Evolutionary conservation across 2,113 vertebrate species (phyloP), one percentile per base, ranked within the genome.

Genomic region (Oreotrochilus melanogaster): DNA sequence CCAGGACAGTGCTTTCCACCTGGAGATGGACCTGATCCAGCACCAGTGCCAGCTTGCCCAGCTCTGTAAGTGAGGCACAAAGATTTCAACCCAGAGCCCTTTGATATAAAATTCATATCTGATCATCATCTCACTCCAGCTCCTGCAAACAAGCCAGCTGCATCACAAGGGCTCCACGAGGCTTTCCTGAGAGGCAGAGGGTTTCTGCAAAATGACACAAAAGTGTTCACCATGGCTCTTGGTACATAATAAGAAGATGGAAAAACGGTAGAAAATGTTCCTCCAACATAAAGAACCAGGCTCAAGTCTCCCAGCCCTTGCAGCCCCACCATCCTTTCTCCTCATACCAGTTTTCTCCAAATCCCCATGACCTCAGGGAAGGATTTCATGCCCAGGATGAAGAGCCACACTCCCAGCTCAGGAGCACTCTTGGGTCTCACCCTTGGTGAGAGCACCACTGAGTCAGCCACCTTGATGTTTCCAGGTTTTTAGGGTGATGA

Each of bases 101-200:
- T 11, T 24, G 51, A 13, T 54, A 19, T 28, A 48, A 65, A 56
- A 64, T 0, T 10, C 3, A 2, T 8, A 48, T 78, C 65, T 69
- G 69, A 80, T 39, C 54, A 42, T 13, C 53, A 2, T 37, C 35
- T 37, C 35, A 2, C 30, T 62, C 23, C 16, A 73, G 76, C 4
- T 75, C 80, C 76, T 6, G 0, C n/a, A 71, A 53, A 78, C 54
- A 28, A 57, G 48, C 10, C n/a, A 7, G 31, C 18, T 4, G 1
- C 2, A 3, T 30, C 0, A 0, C 24, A 14, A 0, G 12, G 58
- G 16, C 18, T 58, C 18, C 2, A 1, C 1, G 3, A 54, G 35
- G 43, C 53, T 75, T 35, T 18, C 51, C 57, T 24, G 4, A 79
- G 85, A 73, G 2, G 4, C 61, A 53, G 53, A 70, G 28, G 8